Percentiles rank a stretch among this genome's conserved stretches.
Evolutionary conservation across 1,140 invertebrate genomes (phyloP).

Genomic region (Cherax quadricarinatus): DNA sequence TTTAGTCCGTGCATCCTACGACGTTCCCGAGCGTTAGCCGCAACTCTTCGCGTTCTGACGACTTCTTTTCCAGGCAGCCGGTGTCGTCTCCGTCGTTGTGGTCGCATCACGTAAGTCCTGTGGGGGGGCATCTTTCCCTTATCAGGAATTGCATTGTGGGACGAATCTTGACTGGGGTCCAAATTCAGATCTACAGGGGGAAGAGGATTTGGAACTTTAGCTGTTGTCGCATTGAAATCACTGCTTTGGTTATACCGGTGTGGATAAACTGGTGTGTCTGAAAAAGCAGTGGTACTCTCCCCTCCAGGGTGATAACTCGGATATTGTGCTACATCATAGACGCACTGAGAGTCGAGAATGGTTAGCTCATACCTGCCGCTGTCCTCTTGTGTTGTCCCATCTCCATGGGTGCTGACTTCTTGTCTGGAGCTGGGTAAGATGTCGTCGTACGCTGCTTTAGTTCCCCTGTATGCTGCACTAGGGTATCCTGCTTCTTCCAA

Average conservation of each 20-base stretch:
- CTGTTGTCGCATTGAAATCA: constrained; percentile 43
- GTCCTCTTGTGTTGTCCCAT: background rate
- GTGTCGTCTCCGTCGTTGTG: constrained; percentile 52
- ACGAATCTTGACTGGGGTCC: constrained; percentile 6
- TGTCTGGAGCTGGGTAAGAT: background rate
- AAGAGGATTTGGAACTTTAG: constrained; percentile 2
- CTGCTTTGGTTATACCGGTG: constrained; percentile 11
- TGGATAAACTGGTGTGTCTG: background rate
- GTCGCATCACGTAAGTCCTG: constrained; percentile 47
- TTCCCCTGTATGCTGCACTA: constrained; percentile 26
- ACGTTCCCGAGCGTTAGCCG: constrained; percentile 87
- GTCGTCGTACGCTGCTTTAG: constrained; percentile 37
- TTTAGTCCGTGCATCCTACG: constrained; percentile 90
- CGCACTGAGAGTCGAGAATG: constrained; percentile 45
- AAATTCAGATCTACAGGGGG: constrained; percentile 22
- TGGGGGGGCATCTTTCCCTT: constrained; percentile 56
- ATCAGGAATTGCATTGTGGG: constrained; percentile 13
- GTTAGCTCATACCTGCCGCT: constrained; percentile 61
- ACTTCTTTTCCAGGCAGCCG: constrained; percentile 58
- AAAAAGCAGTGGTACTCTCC: background rate
- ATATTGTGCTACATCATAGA: constrained; percentile 56
- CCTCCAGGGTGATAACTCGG: constrained; percentile 27
- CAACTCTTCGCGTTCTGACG: constrained; percentile 80
- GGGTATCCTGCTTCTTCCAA: constrained; percentile 61
- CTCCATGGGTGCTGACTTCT: background rate